phyloP scores from a whole-genome alignment of 2,113 vertebrate genomes.

The Callaeas wilsoni region DNA sequence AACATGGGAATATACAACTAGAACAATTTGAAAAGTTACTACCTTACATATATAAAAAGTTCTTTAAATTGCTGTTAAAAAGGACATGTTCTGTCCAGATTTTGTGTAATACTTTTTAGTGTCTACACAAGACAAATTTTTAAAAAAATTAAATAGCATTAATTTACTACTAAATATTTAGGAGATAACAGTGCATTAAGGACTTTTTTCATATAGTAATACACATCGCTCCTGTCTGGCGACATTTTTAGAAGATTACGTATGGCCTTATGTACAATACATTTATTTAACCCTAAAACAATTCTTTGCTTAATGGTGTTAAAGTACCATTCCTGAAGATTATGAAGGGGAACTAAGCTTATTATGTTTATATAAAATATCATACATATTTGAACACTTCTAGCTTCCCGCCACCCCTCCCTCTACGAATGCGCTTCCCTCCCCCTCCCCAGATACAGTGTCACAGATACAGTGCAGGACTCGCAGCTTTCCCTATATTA shows the following conservation, averaged over 20 bases:
- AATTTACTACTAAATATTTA: constrained; percentile 90
- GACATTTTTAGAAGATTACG: constrained; percentile 76
- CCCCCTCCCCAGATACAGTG: constrained; percentile 47
- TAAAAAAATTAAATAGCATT: constrained; percentile 91
- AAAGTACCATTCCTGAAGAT: constrained; percentile 72
- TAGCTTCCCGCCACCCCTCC: constrained; percentile 41
- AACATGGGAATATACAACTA: constrained; percentile 73
- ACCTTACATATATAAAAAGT: constrained; percentile 78
- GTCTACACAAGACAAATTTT: constrained; percentile 87
- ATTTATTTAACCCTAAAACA: constrained; percentile 73
- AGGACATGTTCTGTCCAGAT: constrained; percentile 75
- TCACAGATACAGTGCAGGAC: constrained; percentile 60
- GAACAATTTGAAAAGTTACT: constrained; percentile 71
- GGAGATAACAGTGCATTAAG: constrained; percentile 91
- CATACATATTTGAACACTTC: constrained; percentile 63
- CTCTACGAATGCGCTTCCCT: neutral
- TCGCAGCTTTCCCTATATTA: constrained; percentile 37
- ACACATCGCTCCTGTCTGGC: constrained; percentile 71
- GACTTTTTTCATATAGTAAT: constrained; percentile 78
- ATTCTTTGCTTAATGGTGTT: constrained; percentile 65
- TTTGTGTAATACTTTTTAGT: constrained; percentile 86
- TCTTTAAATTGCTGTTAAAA: constrained; percentile 79
- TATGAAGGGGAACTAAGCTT: constrained; percentile 73
- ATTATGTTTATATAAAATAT: constrained; percentile 72
- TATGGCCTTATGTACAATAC: constrained; percentile 85